A percentile compares a stretch with the other conserved stretches of the same genome.
These are phyloP conservation scores for Daktulosphaira vitifoliae DNA, from an alignment of 1,140 invertebrate genomes.

Conservation along the genomic window DNA sequence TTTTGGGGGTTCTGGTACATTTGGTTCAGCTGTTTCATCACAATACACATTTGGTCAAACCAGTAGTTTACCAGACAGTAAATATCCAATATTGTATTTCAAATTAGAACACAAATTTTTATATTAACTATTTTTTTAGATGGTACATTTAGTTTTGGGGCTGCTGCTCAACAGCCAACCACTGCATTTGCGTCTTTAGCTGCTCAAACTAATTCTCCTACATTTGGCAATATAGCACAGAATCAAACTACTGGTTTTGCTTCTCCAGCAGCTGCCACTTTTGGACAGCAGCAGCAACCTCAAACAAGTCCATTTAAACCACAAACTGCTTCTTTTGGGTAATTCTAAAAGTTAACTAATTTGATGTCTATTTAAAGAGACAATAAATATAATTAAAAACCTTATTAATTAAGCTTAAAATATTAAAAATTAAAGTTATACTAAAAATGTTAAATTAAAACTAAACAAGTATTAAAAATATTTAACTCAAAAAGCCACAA, in stretches of 20 bases:
- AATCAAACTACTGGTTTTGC: conserved; percentile 26
- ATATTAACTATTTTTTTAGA: not conserved
- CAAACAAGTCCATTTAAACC: conserved; percentile 30
- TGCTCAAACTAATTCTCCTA: not conserved
- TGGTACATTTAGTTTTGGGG: conserved; percentile 4
- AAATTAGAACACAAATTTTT: no score
- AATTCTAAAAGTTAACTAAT: not conserved
- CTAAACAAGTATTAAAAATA: no score
- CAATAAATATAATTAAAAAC: no score
- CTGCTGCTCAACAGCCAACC: conserved; percentile 16
- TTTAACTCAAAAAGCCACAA: no score
- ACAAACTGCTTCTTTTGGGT: conserved; percentile 23
- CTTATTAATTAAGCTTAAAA: no score
- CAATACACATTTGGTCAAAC: conserved; percentile 23
- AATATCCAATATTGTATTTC: not conserved
- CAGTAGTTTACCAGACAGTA: not conserved
- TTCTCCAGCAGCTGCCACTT: conserved; percentile 1
- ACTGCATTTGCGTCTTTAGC: conserved; percentile 27
- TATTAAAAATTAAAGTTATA: no score
- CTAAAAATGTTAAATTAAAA: no score
- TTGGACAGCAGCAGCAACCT: conserved; percentile 11
- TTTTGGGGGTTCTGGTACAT: conserved; percentile 20
- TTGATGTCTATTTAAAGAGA: no score
- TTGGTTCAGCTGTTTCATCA: conserved; percentile 1
- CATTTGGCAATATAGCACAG: conserved; percentile 15